Percentiles rank a stretch among this genome's conserved stretches.
Evolutionary conservation across 2,888 invertebrate species (phyloP).

Genomic region (Drosophila monieri): DNA sequence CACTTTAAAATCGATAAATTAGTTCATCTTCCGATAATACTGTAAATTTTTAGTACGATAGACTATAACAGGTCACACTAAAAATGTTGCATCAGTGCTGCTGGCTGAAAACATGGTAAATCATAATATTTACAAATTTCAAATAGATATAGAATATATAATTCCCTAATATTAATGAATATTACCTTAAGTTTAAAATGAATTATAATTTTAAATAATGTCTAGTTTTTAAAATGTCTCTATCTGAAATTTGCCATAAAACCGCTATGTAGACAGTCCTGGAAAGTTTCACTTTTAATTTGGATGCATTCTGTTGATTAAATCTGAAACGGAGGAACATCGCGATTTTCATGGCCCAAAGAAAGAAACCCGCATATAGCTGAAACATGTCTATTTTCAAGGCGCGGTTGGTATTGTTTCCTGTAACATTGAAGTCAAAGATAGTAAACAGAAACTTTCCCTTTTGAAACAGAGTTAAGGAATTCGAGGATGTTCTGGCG

Average conservation of each 20-base stretch:
- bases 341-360: slow-evolving; percentile 41
- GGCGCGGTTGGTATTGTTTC: slow-evolving; percentile 76
- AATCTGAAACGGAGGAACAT: slow-evolving; percentile 28
- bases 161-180: too few species aligned
- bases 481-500: slow-evolving; percentile 90
- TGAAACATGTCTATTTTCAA: slow-evolving; percentile 82
- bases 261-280: not conserved
- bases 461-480: slow-evolving; percentile 87
- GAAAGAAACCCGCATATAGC: not conserved
- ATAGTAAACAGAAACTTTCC: slow-evolving; percentile 8
- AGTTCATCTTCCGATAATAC: not conserved
- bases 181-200: too few species aligned
- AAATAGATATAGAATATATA: too few species aligned
- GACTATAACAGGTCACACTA: not conserved
- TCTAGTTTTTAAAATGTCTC: not conserved
- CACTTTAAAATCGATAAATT: not conserved
- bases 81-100: not conserved
- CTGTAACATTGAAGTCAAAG: slow-evolving; percentile 66
- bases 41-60: not conserved
- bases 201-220: too few species aligned
- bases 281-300: slow-evolving; percentile 5
- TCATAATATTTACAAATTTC: too few species aligned
- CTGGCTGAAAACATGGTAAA: not conserved
- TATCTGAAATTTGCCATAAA: not conserved
- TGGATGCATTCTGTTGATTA: slow-evolving; percentile 6